Percentiles rank a stretch among this genome's conserved stretches.
Conservation (phyloP, 2,113 vertebrate species). For the Chlorodrepanis virens region DNA sequence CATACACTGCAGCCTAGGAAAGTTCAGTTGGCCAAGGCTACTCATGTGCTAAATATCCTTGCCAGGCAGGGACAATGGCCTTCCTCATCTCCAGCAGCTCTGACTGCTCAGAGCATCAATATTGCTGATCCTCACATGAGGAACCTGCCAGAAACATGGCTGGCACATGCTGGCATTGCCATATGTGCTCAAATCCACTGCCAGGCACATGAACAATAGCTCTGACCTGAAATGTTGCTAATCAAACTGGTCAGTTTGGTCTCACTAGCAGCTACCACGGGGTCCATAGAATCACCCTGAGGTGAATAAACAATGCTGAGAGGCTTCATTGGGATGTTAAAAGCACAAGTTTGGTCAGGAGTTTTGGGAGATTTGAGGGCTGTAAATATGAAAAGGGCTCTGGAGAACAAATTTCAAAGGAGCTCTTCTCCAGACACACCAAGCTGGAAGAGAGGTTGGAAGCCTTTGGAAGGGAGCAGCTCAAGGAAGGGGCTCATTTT, state of each 20-base stretch:
- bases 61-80: not conserved
- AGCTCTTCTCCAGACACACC: not conserved
- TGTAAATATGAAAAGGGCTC: not conserved
- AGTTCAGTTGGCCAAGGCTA: not conserved
- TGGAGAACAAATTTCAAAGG: not conserved
- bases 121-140: not conserved
- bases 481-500: not conserved
- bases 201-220: not conserved
- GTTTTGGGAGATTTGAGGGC: not conserved
- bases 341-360: not conserved
- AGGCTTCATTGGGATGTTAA: not conserved
- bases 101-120: not conserved
- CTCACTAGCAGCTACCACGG: rapidly evolving
- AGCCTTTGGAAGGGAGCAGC: not conserved
- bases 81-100: not conserved
- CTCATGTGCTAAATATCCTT: not conserved
- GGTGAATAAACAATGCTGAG: not conserved
- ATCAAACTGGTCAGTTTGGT: not conserved
- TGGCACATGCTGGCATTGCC: not conserved
- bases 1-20: not conserved
- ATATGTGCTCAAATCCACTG: not conserved
- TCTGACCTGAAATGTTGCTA: not conserved
- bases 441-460: not conserved
- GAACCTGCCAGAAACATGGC: not conserved
- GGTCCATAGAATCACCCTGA: rapidly evolving